phyloP scores from a whole-genome alignment of 2,888 invertebrate species.

The Thecocarcelia acutangulata region DNA sequence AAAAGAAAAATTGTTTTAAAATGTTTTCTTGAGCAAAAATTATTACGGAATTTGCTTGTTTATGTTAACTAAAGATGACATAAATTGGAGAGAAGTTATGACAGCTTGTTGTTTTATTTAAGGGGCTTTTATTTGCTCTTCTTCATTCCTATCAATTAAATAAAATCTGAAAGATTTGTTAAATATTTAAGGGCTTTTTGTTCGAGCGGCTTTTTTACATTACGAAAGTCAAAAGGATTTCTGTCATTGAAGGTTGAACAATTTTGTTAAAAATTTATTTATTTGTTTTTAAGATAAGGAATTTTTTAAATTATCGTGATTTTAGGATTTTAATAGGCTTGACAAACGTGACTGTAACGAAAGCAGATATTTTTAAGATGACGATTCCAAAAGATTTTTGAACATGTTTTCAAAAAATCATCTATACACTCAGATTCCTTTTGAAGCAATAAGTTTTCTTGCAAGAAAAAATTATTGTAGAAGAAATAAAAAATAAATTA shows the following conservation, averaged over 20 bases:
- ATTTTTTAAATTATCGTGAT: not conserved
- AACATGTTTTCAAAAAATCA: too few species aligned
- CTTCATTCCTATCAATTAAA: slow-evolving; percentile 54
- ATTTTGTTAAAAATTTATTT: not conserved
- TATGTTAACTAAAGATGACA: slow-evolving; percentile 64
- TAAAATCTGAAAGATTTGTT: slow-evolving; percentile 51
- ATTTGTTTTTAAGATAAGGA: not conserved
- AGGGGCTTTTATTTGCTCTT: not conserved
- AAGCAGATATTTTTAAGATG: too few species aligned
- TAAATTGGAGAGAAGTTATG: slow-evolving; percentile 67
- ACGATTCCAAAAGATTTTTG: too few species aligned
- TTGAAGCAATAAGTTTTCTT: too few species aligned
- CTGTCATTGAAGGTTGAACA: slow-evolving; percentile 19
- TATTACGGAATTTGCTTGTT: slow-evolving; percentile 50
- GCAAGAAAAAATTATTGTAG: too few species aligned
- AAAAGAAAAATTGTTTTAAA: slow-evolving; percentile 2
- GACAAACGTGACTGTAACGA: too few species aligned
- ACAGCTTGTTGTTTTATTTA: slow-evolving; percentile 52
- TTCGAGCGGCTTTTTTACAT: slow-evolving; percentile 31
- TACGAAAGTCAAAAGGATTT: slow-evolving; percentile 21
- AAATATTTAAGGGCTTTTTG: slow-evolving; percentile 28
- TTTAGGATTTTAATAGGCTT: too few species aligned
- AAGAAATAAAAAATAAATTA: too few species aligned
- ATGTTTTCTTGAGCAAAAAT: slow-evolving; percentile 16
- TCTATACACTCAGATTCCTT: too few species aligned